These are phyloP conservation scores for Eriocheir sinensis DNA, from an alignment of 1,140 invertebrate species.

Conservation along the genomic window DNA sequence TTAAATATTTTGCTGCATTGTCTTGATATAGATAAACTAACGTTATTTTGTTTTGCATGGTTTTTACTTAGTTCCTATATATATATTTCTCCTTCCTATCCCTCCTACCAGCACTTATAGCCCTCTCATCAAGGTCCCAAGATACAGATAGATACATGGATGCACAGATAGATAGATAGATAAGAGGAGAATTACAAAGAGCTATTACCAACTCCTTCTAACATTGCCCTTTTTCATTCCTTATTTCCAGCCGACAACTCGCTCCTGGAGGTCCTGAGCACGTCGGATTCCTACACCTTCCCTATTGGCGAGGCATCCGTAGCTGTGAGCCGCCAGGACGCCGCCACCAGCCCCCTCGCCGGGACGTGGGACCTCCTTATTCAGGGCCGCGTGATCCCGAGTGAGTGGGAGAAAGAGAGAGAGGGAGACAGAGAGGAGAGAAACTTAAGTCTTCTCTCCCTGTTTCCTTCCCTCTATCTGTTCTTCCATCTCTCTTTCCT, in stretches of 20 bases:
- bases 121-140: neutral
- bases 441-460: no score
- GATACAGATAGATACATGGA: neutral
- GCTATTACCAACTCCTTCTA: neutral
- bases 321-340: neutral
- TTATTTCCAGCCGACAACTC: conserved; percentile 17
- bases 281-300: neutral
- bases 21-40: no score
- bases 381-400: conserved; percentile 36
- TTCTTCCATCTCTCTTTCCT: no score
- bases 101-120: no score
- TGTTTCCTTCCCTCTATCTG: no score
- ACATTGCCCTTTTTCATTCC: no score
- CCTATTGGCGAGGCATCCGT: neutral
- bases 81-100: no score
- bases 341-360: conserved; percentile 19
- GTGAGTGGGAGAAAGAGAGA: no score
- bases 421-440: no score
- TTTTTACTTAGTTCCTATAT: no score
- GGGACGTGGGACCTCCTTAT: conserved; percentile 68
- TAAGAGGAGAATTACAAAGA: neutral
- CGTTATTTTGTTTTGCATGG: no score
- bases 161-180: neutral
- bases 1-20: no score
- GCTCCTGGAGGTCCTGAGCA: neutral